Evolutionary conservation across 2,888 invertebrate species (phyloP), one percentile per base, ranked within the genome.

Genomic region (Thecophora atra): DNA sequence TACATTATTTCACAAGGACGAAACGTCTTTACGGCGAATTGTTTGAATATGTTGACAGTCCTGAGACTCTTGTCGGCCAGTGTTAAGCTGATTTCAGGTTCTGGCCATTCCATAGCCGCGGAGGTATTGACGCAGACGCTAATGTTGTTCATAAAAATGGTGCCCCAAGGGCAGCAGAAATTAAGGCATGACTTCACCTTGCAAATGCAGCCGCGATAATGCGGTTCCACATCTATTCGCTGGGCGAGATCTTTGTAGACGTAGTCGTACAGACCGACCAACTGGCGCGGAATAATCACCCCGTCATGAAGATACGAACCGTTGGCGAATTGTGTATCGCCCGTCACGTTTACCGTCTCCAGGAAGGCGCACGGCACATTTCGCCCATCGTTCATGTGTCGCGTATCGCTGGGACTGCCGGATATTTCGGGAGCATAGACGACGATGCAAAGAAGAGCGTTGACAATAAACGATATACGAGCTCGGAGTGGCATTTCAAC

Each of bases 171-270:
- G 73, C 87, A 87, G 72, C 87, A 87, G 17, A 86, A 80, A 51
- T 86, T 83, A 3, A 87, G 77, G 72, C 87, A 87, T 1, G 81
- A 74, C 74, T 82, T 84, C n/a, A 86, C 47, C 24, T 81, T 78
- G 71, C 87, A 87, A 28, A 86, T 79, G 71, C 87, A 87, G 2
- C 85, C 87, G 2, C 86, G 81, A n/a, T 77, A 71, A 73, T 85
- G 84, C 3, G 81, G 78, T 4, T 78, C 70, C 2, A 81, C 83
- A 30, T 81, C 79, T 0, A 81, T 62, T 0, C 81, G 79, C 73
- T 78, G 60, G 0, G 79, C 76, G 3, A 78, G 74, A 47, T 83
- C 81, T 21, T 79, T 79, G 8, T 83, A 81, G 2, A 81, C 77
- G 70, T 84, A 84, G 67, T 83, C 81, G 30, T 82, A 86, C 3